Percentiles rank a stretch among this genome's conserved stretches.
These are phyloP conservation scores for Octodonta nipae DNA, from an alignment of 2,888 invertebrate species.

Conservation along the genomic window DNA sequence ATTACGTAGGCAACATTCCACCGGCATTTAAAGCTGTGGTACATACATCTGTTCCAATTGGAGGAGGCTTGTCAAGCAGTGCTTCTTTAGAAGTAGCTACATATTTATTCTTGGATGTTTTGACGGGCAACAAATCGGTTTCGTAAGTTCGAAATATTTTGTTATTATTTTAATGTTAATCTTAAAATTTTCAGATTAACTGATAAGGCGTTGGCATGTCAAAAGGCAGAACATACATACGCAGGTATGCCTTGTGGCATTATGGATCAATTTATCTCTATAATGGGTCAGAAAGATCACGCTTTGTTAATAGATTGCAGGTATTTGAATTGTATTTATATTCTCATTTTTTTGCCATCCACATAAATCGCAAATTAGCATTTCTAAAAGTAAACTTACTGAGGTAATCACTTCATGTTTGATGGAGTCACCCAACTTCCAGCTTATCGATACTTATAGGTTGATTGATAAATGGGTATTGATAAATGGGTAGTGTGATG, in stretches of 20 bases:
- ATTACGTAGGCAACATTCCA: constrained; percentile 38
- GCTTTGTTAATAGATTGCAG: constrained; percentile 83
- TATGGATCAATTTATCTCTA: constrained; percentile 90
- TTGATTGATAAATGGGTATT: too few relatives aligned
- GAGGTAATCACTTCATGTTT: too few relatives aligned
- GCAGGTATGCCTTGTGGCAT: constrained; percentile 89
- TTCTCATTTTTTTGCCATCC: too few relatives aligned
- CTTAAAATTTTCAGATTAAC: too few relatives aligned
- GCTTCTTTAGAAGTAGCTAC: constrained; percentile 82
- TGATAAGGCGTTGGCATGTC: constrained; percentile 69
- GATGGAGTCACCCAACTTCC: too few relatives aligned
- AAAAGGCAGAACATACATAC: constrained; percentile 84
- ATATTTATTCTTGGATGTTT: constrained; percentile 69
- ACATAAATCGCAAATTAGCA: too few relatives aligned
- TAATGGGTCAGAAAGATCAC: constrained; percentile 63
- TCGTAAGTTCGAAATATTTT: too few relatives aligned
- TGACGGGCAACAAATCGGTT: constrained; percentile 42
- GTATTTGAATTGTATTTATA: too few relatives aligned
- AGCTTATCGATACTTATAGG: too few relatives aligned
- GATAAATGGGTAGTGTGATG: too few relatives aligned
- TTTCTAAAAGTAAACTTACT: too few relatives aligned
- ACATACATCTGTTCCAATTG: constrained; percentile 71
- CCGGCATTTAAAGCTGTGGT: constrained; percentile 72
- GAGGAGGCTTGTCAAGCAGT: constrained; percentile 84
- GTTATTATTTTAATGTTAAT: too few relatives aligned